A percentile compares a stretch with the other conserved stretches of the same genome.
phyloP scores from a whole-genome alignment of 2,113 vertebrate species.

The Notothenia coriiceps region DNA sequence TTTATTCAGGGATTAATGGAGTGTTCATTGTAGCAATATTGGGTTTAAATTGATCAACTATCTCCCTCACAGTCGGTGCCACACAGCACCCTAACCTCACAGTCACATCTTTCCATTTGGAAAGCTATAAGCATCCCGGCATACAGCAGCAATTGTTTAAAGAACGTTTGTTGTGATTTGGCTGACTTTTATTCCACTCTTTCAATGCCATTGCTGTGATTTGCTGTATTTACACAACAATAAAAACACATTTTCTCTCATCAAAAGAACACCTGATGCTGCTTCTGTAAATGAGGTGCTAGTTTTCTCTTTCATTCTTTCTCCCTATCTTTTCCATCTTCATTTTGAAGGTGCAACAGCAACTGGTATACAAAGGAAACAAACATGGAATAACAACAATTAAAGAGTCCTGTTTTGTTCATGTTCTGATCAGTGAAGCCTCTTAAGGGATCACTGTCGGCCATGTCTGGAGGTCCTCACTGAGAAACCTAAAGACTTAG shows the following conservation, averaged over 20 bases:
- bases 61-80: slow-evolving; percentile 29
- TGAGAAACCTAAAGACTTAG: slow-evolving; percentile 40
- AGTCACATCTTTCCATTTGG: slow-evolving; percentile 2
- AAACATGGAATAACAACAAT: background rate
- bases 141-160: background rate
- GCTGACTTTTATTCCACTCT: background rate
- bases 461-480: slow-evolving; percentile 38
- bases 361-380: slow-evolving; percentile 9
- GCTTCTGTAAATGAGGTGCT: background rate
- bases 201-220: background rate
- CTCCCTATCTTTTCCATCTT: background rate
- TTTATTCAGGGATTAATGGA: slow-evolving; percentile 77
- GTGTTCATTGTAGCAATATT: slow-evolving; percentile 49
- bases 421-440: slow-evolving; percentile 63
- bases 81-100: slow-evolving; percentile 5
- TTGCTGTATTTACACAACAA: background rate
- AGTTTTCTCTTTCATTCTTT: background rate
- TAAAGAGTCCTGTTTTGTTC: slow-evolving; percentile 27
- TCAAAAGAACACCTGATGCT: background rate
- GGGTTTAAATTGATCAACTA: slow-evolving; percentile 69
- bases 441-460: slow-evolving; percentile 60
- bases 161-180: background rate
- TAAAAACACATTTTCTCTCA: background rate
- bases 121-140: background rate
- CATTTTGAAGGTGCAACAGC: background rate